Base-by-base conservation (phyloP, 1,140 invertebrate genomes). In the Babylonia areolata region DNA sequence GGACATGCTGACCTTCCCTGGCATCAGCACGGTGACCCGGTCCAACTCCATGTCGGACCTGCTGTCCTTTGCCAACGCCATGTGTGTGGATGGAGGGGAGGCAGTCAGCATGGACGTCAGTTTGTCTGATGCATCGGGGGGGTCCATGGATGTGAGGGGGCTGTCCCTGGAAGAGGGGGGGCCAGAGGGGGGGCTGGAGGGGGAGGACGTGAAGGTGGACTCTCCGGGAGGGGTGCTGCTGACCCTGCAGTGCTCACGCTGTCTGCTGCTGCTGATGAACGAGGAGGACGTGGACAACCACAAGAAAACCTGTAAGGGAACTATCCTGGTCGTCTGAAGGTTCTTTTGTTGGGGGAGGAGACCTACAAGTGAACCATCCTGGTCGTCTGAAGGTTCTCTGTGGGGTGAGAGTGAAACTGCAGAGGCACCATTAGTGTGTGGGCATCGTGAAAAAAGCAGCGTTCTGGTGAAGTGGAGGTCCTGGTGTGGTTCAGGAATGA, bases 1-100 rank as follows among this genome's bases (percentile, higher is more conserved):
- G 11, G 82, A 84, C 64, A n/a, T 84, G 39, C 40, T 84, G 46
- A 84, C 64, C 11, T 84, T 84, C 69, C 39, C 82, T 28, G 82
- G 82, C 35, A 75, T 84, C 82, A 84, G 40, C 69, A 77, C 75
- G 3, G 69, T 84, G 40, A 84, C 82, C 17, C 58, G 82, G 2
- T 84, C 82, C 58, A 84, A 84, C 64, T 84, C 82, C 20, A 84
- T 84, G 82, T 84, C 82, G 5, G 82, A 84, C 40, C 40, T 84
- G 64, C 64, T 84, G 37, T 84, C 82, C 20, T 84, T 84, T 23
- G 82, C 82, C 37, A 73, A n/a, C 58, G 39, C 64, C 69, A 75
- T 84, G 82, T 84, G 69, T 46, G 40, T n/a, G 23, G 82, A 84
- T 15, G 33, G 64, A 28, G 64, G 64, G 28, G 82, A 73, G 31